These are phyloP conservation scores for Epizoanthus illoricatus DNA, from an alignment of 92 coral and sea anemone genomes.

Conservation along the genomic window DNA sequence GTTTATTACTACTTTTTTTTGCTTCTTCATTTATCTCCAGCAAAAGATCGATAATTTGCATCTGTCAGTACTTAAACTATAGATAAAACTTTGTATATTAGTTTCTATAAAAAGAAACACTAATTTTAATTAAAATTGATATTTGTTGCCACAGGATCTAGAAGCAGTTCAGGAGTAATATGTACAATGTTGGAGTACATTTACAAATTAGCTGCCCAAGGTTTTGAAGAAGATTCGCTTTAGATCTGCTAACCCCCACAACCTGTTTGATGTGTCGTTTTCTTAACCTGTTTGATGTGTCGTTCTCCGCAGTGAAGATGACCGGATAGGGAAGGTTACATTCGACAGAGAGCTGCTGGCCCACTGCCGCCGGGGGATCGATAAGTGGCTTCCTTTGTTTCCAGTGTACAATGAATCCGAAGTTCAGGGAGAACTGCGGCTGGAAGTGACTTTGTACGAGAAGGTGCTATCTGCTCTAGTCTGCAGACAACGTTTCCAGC, in stretches of 20 bases:
- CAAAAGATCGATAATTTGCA: no score
- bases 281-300: neutral
- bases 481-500: no score
- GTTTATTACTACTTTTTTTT: no score
- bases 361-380: constrained; percentile 74
- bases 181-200: no score
- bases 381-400: constrained; percentile 82
- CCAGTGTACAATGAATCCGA: constrained; percentile 75
- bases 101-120: no score
- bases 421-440: constrained; percentile 87
- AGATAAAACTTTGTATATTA: no score
- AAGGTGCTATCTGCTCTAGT: constrained; percentile 41
- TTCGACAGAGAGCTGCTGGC: constrained; percentile 74
- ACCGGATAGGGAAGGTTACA: constrained; percentile 83
- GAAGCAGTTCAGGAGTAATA: neutral
- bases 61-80: no score
- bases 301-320: constrained; percentile 64
- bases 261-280: neutral
- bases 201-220: neutral
- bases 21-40: no score
- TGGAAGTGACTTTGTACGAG: constrained; percentile 70
- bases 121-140: no score
- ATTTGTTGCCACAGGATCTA: no score
- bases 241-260: neutral
- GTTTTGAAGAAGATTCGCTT: neutral